Conservation (phyloP, 2,113 vertebrate species). For the Coregonus clupeaformis region DNA sequence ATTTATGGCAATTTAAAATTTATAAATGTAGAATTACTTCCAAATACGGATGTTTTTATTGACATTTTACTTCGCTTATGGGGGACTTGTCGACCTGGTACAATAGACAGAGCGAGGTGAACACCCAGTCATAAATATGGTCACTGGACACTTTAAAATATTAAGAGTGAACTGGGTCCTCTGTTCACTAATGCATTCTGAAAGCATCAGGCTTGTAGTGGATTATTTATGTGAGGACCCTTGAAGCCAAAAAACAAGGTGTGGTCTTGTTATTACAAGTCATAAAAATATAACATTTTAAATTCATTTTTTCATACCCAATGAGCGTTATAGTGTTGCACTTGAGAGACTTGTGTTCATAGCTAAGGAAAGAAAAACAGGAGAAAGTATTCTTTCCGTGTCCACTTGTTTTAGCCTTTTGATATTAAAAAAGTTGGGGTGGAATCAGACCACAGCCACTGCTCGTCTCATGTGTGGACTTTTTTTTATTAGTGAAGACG, state of each 20-base stretch:
- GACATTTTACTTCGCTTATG: conserved; percentile 61
- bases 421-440: conserved; percentile 65
- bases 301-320: conserved; percentile 66
- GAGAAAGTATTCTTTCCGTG: conserved; percentile 65
- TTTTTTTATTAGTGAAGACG: conserved; percentile 69
- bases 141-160: conserved; percentile 66
- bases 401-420: conserved; percentile 68
- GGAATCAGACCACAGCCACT: conserved; percentile 58
- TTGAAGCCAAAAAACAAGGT: conserved; percentile 71
- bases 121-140: conserved; percentile 74
- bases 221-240: conserved; percentile 73
- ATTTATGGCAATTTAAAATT: conserved; percentile 60
- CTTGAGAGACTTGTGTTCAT: conserved; percentile 59
- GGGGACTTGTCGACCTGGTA: conserved; percentile 66
- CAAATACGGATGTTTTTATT: conserved; percentile 65
- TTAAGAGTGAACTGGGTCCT: conserved; percentile 65
- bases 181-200: conserved; percentile 63
- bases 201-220: conserved; percentile 65
- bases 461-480: conserved; percentile 62
- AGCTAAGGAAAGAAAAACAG: conserved; percentile 66
- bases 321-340: conserved; percentile 45
- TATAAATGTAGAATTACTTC: conserved; percentile 60
- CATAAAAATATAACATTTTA: conserved; percentile 69
- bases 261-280: conserved; percentile 69
- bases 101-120: conserved; percentile 65